Evolutionary conservation across 2,888 invertebrate genomes (phyloP).

Genomic region (Spatulosminthurus flaviceps): DNA sequence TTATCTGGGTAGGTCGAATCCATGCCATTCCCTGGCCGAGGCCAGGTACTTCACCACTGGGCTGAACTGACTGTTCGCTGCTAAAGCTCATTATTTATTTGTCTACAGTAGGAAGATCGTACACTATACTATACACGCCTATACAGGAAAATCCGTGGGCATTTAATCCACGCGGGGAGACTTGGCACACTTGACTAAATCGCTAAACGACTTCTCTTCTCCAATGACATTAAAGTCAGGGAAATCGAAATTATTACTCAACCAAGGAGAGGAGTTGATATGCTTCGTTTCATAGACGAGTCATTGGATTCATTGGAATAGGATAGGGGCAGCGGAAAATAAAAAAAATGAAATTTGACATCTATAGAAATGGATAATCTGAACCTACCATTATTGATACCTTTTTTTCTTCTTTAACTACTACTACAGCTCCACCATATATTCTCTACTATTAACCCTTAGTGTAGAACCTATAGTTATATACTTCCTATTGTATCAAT

Average conservation of each 20-base stretch:
- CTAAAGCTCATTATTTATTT: neutral
- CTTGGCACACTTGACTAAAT: neutral
- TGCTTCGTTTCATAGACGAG: neutral
- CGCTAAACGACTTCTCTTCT: neutral
- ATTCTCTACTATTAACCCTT: neutral
- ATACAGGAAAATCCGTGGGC: neutral
- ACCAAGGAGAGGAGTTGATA: neutral
- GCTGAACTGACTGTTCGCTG: neutral
- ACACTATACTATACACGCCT: too few species aligned
- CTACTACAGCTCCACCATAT: neutral
- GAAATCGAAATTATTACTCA: slow-evolving; percentile 13
- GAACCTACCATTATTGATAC: neutral
- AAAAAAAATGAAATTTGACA: slow-evolving; percentile 22
- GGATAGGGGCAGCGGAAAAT: neutral
- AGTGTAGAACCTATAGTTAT: too few species aligned
- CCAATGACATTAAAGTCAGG: slow-evolving; percentile 9
- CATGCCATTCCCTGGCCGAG: too few species aligned
- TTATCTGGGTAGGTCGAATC: neutral
- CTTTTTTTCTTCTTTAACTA: neutral
- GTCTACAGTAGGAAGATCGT: neutral
- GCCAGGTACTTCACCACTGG: too few species aligned
- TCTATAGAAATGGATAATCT: slow-evolving; percentile 7
- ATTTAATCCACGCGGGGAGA: neutral
- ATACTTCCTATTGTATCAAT: neutral
- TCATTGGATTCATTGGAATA: neutral